Conservation (phyloP, 2,888 invertebrate species). For the Tricholauxania praeusta region DNA sequence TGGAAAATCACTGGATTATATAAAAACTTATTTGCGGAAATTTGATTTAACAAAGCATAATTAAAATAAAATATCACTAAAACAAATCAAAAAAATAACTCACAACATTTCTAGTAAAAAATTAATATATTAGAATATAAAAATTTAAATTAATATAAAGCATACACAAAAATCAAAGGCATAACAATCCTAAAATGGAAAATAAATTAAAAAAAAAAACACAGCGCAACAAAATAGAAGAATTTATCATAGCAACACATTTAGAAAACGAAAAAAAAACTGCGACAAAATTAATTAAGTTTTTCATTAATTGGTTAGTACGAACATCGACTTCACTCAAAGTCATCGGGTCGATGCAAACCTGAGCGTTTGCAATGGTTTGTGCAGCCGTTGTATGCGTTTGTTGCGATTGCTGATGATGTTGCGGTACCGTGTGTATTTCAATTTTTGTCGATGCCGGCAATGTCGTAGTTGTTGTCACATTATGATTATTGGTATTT, state of each 20-base stretch:
- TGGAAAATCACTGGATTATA: conserved; percentile 20
- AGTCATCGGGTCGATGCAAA: conserved; percentile 84
- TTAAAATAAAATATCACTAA: conserved; percentile 32
- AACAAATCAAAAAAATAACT: conserved; percentile 27
- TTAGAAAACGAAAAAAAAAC: conserved; percentile 41
- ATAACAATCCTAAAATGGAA: conserved; percentile 42
- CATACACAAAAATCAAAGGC: conserved; percentile 43
- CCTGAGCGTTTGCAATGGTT: conserved; percentile 73
- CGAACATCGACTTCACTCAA: conserved; percentile 81
- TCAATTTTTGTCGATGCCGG: conserved; percentile 66
- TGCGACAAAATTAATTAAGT: conserved; percentile 37
- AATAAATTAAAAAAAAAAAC: conserved; percentile 30
- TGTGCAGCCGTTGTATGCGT: conserved; percentile 57
- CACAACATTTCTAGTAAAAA: conserved; percentile 33
- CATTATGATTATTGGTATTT: conserved; percentile 65
- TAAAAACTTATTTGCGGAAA: background rate
- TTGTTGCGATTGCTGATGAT: conserved; percentile 48
- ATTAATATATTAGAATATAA: conserved; percentile 38
- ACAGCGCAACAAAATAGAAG: conserved; percentile 35
- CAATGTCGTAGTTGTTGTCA: conserved; percentile 61
- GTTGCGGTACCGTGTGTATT: conserved; percentile 62
- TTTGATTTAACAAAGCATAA: background rate
- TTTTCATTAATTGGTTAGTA: conserved; percentile 59
- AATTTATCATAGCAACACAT: conserved; percentile 34
- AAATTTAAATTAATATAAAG: conserved; percentile 24